Evolutionary conservation across 2,888 invertebrate species (phyloP), one percentile per base, ranked within the genome.

Genomic region (Boloria euphrosyne): DNA sequence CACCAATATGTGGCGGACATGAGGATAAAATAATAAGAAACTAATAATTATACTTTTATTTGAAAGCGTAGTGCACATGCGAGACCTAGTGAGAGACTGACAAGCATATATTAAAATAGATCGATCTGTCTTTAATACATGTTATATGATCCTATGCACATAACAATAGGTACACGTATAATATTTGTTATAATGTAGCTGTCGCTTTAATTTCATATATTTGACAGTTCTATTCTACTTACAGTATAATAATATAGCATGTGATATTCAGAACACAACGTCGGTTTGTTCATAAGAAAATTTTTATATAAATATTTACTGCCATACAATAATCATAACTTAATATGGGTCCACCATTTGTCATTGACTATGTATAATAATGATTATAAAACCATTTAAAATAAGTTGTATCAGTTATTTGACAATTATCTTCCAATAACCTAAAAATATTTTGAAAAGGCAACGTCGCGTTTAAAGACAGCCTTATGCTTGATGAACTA

Each of bases 331-430:
- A 57, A 57, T 46, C n/a, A 5, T 46, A 57, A 46, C 13, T n/a
- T 44, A 46, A 46, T 46, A 46, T 57, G 57, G 57, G n/a, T 57
- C 46, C 57, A 57, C 27, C n/a, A 57, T 57, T 57, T 57, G 55
- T 22, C 18, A 46, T 18, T 55, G 44, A 55, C 31, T 44, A 18
- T 18, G 55, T 17, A 31, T 13, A 38, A 38, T 17, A 54, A 38
- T 38, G 17, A 43, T 55, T 4, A 44, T 10, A 13, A 55, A 43
- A 38, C 4, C 16, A 54, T 27, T 38, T 3, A 4, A 4, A 53
- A n/a, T 14, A 49, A 49, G 3, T 27, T 52, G 7, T 27, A 22
- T 52, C n/a, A 27, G 22, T 14, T 51, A 22, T 27, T 16, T n/a
- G n/a, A 4, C 27, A 7, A 22, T 38, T 44, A 44, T 13, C 22